A percentile compares a stretch with the other conserved stretches of the same genome.
phyloP scores from a whole-genome alignment of 64 coral and sea anemone genomes.

The Porites australiensis region DNA sequence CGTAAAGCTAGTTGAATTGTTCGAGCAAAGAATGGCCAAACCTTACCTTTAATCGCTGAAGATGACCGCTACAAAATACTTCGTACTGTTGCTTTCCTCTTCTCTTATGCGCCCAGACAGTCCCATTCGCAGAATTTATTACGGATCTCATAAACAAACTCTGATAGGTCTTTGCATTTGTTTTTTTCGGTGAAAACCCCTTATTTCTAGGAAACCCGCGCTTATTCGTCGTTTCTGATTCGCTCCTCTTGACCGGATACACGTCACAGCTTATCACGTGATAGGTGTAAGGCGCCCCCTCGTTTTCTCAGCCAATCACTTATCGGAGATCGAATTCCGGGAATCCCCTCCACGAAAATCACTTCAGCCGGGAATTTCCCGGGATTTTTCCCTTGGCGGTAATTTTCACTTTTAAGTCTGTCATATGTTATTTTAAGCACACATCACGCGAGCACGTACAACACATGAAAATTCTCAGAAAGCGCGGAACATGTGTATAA shows the following conservation, averaged over 20 bases:
- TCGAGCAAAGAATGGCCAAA: neutral
- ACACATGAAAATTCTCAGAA: conserved; percentile 2
- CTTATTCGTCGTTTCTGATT: conserved; percentile 23
- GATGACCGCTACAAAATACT: neutral
- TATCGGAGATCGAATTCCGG: neutral
- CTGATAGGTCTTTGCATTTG: neutral
- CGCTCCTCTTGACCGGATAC: neutral
- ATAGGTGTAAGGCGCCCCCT: neutral
- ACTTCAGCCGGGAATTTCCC: neutral
- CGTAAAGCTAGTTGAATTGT: neutral
- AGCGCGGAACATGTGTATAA: neutral
- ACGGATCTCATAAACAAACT: neutral
- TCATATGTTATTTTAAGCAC: conserved; percentile 7
- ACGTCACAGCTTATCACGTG: neutral
- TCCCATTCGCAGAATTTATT: neutral
- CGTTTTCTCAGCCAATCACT: conserved; percentile 12
- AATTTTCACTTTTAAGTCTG: conserved; percentile 1
- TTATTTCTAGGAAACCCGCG: conserved; percentile 22
- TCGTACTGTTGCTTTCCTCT: neutral
- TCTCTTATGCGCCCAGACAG: neutral
- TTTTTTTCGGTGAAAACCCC: conserved; percentile 56
- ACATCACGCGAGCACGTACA: neutral
- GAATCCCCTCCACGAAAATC: neutral
- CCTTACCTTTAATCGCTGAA: neutral
- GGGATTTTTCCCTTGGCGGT: neutral